Conservation (phyloP, 1,140 invertebrate genomes). For the Tigriopus japonicus region DNA sequence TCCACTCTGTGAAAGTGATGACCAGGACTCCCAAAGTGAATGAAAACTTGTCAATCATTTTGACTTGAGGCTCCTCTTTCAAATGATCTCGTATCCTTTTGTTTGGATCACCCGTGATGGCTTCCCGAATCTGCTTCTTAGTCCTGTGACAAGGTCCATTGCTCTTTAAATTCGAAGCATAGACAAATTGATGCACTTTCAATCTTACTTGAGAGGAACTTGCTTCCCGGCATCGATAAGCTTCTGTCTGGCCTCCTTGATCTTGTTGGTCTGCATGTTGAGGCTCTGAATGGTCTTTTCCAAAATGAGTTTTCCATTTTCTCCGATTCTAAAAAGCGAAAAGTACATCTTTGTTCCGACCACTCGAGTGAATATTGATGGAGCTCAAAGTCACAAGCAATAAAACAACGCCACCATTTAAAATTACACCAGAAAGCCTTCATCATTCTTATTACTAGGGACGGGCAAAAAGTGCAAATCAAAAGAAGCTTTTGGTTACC, state of each 20-base stretch:
- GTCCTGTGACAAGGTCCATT: neutral
- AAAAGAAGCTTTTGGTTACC: too few relatives aligned
- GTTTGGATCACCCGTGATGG: conserved; percentile 12
- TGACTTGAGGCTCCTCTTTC: conserved; percentile 11
- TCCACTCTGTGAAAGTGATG: neutral
- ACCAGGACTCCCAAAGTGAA: conserved; percentile 5
- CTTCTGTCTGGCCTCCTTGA: neutral
- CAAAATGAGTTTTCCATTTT: neutral
- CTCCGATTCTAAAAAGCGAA: neutral
- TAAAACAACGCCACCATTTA: too few relatives aligned
- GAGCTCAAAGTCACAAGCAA: too few relatives aligned
- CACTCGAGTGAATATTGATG: too few relatives aligned
- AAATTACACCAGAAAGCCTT: too few relatives aligned
- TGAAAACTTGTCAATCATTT: conserved; percentile 1
- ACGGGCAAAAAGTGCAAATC: too few relatives aligned
- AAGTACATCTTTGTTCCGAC: too few relatives aligned
- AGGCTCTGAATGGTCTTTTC: neutral
- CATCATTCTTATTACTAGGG: too few relatives aligned
- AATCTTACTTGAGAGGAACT: neutral
- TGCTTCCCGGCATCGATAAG: neutral
- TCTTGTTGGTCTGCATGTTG: neutral
- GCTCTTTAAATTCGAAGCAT: neutral
- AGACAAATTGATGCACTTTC: neutral
- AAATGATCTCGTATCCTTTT: conserved; percentile 13
- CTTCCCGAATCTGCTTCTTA: neutral